Base-by-base conservation (phyloP, 2,888 invertebrate genomes). In the Archips xylosteana region DNA sequence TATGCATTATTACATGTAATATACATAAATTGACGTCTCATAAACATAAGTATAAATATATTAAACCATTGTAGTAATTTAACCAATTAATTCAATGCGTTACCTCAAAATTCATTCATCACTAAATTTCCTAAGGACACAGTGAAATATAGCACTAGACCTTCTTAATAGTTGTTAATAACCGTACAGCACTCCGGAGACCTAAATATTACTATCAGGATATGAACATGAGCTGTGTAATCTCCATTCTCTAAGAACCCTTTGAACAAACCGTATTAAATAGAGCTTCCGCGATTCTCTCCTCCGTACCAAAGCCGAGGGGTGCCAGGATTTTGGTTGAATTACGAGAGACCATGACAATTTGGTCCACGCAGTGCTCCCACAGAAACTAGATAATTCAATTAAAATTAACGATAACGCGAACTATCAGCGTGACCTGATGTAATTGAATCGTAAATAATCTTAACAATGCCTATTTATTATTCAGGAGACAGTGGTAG, bases 121-220 rank as follows among this genome's bases (percentile, higher is more conserved):
- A 49, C 51, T 36, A 51, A 49, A 57, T 57, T 49, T 42, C 62
- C 51, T 42, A 10, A 62, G 32, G 62, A 32, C 49, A 47, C 12
- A 39, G 13, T 51, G 34, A 36, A 62, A 62, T n/a, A 62, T 32
- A 57, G 57, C 57, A 10, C 12, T 45, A 54, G 49, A 60, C 65
- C 60, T 71, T 66, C 71, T 60, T 71, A 66, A 71, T 71, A 71
- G 71, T 42, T 66, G 65, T 71, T 71, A 71, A 71, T 71, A 71
- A 66, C 71, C 65, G 32, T 61, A 60, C 39, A 65, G 71, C 42
- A 71, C 71, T 71, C 59, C 32, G 60, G 71, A 66, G 71, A 60
- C 65, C 65, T 66, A 42, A 60, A 66, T 71, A 60, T 71, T 60
- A 71, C 59, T 15, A 45, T 23, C 57, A 65, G 65, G 65, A 51